These are phyloP conservation scores for Prionailurus viverrinus DNA, from an alignment of 2,113 vertebrate species.

Conservation along the genomic window DNA sequence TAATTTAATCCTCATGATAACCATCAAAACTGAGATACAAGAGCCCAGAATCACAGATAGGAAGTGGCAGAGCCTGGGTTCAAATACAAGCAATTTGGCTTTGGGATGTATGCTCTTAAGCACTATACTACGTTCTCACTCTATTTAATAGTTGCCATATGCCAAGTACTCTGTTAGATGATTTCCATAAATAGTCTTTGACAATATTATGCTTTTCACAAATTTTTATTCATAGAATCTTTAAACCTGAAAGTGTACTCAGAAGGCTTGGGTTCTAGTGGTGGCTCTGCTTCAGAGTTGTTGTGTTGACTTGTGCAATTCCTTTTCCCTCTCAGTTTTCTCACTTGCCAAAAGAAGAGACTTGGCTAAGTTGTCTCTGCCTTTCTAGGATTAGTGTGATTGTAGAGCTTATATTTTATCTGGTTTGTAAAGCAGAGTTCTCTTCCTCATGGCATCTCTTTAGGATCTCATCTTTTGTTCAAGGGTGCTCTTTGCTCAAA, in stretches of 20 bases:
- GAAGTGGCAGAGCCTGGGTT: not conserved
- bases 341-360: not conserved
- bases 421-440: not conserved
- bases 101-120: not conserved
- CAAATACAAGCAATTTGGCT: constrained; percentile 3
- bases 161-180: not conserved
- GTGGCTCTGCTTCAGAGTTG: not conserved
- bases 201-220: not conserved
- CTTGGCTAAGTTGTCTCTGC: not conserved
- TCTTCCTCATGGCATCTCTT: not conserved
- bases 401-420: not conserved
- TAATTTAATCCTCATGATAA: not conserved
- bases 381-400: not conserved
- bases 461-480: not conserved
- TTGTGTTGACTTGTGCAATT: not conserved
- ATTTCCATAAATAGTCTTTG: not conserved
- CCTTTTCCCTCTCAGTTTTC: not conserved
- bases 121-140: not conserved
- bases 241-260: not conserved
- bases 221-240: not conserved
- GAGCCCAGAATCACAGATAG: not conserved
- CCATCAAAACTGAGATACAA: not conserved
- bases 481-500: not conserved
- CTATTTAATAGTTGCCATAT: not conserved
- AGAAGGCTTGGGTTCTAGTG: not conserved